Evolutionary conservation across 2,888 invertebrate species (phyloP).

Genomic region (Chrysolina americana): DNA sequence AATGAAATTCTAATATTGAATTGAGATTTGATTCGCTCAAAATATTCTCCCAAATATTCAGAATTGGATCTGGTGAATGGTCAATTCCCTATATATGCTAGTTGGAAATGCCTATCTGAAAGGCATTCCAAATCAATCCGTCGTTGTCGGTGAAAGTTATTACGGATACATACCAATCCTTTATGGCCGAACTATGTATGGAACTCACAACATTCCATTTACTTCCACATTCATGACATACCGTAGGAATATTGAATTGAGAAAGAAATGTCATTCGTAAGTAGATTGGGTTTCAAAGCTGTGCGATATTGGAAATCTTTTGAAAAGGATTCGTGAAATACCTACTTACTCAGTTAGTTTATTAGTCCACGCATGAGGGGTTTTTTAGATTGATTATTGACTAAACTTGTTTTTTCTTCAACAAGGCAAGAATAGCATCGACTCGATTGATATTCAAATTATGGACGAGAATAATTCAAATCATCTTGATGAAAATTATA

Average conservation of each 20-base stretch:
- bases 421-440: no score
- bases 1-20: not conserved
- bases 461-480: no score
- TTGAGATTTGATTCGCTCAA: not conserved
- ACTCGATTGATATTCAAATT: no score
- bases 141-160: conserved; percentile 22
- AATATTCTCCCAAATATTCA: not conserved
- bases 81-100: conserved; percentile 1
- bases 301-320: not conserved
- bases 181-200: conserved; percentile 14
- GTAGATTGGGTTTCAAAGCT: not conserved
- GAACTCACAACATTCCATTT: conserved; percentile 22
- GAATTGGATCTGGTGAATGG: conserved; percentile 14
- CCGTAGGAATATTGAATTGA: conserved; percentile 1
- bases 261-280: not conserved
- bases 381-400: no score
- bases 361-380: no score
- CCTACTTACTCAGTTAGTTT: no score
- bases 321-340: not conserved
- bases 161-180: conserved; percentile 20
- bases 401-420: no score
- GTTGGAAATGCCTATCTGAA: conserved; percentile 23
- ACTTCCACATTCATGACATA: not conserved
- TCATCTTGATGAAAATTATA: no score
- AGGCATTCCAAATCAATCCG: conserved; percentile 23